Evolutionary conservation across 2,113 vertebrate genomes (phyloP).

Genomic region (Rynchops niger): DNA sequence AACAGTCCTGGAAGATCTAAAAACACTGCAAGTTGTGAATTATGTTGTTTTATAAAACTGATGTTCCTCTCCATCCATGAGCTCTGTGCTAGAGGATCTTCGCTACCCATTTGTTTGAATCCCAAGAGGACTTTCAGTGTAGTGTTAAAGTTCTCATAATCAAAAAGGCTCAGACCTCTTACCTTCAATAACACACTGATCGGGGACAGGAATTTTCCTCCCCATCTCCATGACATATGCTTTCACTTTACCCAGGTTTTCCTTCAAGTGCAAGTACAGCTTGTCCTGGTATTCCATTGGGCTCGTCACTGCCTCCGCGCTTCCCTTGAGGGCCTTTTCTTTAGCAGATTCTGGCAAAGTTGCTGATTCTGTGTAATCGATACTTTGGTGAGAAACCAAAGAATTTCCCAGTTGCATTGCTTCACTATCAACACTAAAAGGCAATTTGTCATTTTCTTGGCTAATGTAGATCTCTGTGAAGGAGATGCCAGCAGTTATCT

Average conservation of each 20-base stretch:
- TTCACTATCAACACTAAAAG: background rate
- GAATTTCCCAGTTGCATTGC: background rate
- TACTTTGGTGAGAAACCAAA: constrained; percentile 32
- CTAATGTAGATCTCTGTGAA: constrained; percentile 69
- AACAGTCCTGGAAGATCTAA: background rate
- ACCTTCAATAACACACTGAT: constrained; percentile 94
- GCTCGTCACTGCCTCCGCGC: background rate
- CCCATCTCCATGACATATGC: constrained; percentile 81
- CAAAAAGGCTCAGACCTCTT: constrained; percentile 11
- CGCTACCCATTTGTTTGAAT: background rate
- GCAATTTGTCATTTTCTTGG: constrained; percentile 33
- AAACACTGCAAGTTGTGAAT: background rate
- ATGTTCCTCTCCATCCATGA: background rate
- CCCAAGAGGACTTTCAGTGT: background rate
- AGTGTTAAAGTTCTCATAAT: background rate
- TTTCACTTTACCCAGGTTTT: constrained; percentile 85
- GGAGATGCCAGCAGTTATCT: constrained; percentile 66
- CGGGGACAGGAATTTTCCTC: constrained; percentile 85
- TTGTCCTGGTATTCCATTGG: constrained; percentile 73
- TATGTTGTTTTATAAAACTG: background rate
- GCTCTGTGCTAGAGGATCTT: background rate
- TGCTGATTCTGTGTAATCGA: background rate
- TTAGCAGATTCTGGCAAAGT: background rate
- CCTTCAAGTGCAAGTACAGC: constrained; percentile 86
- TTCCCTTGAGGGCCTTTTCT: background rate